Percentiles rank a stretch among this genome's conserved stretches.
These are phyloP conservation scores for Tachuris rubrigastra DNA, from an alignment of 2,113 vertebrate genomes.

Conservation along the genomic window DNA sequence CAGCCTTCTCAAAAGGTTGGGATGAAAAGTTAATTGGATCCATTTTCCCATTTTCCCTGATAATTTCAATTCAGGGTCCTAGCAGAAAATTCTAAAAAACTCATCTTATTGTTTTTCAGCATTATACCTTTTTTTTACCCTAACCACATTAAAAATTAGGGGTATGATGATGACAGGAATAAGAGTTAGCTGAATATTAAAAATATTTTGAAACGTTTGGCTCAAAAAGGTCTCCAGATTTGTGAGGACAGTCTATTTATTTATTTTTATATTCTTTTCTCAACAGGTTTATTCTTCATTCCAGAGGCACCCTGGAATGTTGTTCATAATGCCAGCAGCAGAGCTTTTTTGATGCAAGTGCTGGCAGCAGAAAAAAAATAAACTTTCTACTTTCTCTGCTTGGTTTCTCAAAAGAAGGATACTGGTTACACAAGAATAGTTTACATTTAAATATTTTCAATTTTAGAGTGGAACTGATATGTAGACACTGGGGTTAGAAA, in stretches of 20 bases:
- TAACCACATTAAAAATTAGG: background rate
- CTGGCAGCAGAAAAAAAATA: background rate
- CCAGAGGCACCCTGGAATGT: background rate
- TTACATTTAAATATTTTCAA: conserved; percentile 1
- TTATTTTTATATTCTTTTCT: background rate
- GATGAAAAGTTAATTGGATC: background rate
- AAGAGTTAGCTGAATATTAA: background rate
- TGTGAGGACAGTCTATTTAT: background rate
- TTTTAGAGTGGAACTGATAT: background rate
- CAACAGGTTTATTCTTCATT: background rate
- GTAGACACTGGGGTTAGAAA: background rate
- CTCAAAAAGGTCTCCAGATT: background rate
- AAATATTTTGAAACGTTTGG: background rate
- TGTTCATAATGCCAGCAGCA: background rate
- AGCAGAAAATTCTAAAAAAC: background rate
- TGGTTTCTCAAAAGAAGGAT: background rate
- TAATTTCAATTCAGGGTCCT: background rate
- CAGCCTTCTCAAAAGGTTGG: background rate
- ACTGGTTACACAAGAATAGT: background rate
- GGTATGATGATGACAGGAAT: background rate
- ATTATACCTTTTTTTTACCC: background rate
- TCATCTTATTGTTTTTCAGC: background rate
- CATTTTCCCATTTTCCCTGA: background rate
- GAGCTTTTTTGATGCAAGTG: background rate
- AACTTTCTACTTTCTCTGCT: background rate